Percentiles rank a stretch among this genome's conserved stretches.
phyloP scores from a whole-genome alignment of 2,113 vertebrate genomes.

The Pagrus major region DNA sequence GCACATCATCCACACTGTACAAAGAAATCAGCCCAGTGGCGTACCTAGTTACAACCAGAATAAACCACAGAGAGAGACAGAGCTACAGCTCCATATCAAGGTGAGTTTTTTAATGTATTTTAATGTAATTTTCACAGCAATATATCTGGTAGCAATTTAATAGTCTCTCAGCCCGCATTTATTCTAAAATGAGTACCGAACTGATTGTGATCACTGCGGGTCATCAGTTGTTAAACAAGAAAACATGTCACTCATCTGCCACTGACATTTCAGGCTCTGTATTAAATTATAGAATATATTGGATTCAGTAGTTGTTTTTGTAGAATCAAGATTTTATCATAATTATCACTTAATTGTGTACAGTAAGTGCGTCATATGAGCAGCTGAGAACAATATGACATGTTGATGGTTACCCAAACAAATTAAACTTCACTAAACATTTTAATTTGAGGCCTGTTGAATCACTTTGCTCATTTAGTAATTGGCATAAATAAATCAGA shows the following conservation, averaged over 20 bases:
- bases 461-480: neutral
- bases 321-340: neutral
- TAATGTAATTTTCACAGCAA: neutral
- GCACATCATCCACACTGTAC: neutral
- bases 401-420: neutral
- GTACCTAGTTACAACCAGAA: neutral
- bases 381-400: neutral
- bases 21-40: slow-evolving; percentile 23
- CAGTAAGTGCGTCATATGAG: neutral
- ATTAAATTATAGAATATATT: no score
- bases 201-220: neutral
- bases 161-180: neutral
- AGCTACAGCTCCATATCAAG: no score
- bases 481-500: no score
- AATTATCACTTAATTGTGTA: neutral
- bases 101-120: neutral
- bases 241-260: neutral
- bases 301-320: neutral
- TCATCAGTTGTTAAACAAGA: neutral
- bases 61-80: neutral
- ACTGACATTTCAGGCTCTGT: slow-evolving; percentile 4
- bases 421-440: neutral
- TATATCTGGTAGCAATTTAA: neutral
- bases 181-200: neutral
- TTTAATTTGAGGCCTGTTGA: neutral